Conservation (phyloP, 2,113 vertebrate genomes). For the Chaetura pelagica region DNA sequence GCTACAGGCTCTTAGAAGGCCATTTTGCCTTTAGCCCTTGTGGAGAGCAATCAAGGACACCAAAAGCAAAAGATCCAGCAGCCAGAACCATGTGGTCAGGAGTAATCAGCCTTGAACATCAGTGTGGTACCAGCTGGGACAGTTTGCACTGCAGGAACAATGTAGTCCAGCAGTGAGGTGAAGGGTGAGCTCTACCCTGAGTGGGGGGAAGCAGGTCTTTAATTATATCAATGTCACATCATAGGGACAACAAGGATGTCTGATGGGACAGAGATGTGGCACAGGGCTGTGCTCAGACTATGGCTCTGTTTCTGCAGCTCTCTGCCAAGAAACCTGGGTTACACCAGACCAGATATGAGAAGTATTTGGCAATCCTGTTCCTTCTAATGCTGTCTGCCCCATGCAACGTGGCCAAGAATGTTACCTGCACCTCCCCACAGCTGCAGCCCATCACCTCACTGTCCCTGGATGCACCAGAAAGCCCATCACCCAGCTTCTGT, state of each 20-base stretch:
- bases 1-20: background rate
- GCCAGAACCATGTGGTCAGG: background rate
- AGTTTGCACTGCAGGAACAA: background rate
- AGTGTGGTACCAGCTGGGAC: background rate
- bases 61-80: background rate
- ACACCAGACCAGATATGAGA: background rate
- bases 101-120: background rate
- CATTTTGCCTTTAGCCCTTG: background rate
- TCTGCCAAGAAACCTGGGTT: background rate
- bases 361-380: background rate
- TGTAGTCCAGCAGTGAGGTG: background rate
- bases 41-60: background rate
- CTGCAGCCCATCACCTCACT: background rate
- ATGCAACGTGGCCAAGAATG: background rate
- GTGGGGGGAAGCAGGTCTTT: background rate
- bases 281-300: background rate
- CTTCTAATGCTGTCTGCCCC: background rate
- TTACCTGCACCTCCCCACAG: background rate
- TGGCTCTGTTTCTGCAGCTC: background rate
- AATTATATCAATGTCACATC: background rate
- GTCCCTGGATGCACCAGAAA: background rate
- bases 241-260: background rate
- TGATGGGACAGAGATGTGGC: background rate
- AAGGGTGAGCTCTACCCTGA: background rate
- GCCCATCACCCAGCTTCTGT: background rate